Evolutionary conservation across 2,888 invertebrate species (phyloP), one percentile per base, ranked within the genome.

Genomic region (Ophioninae sp.): DNA sequence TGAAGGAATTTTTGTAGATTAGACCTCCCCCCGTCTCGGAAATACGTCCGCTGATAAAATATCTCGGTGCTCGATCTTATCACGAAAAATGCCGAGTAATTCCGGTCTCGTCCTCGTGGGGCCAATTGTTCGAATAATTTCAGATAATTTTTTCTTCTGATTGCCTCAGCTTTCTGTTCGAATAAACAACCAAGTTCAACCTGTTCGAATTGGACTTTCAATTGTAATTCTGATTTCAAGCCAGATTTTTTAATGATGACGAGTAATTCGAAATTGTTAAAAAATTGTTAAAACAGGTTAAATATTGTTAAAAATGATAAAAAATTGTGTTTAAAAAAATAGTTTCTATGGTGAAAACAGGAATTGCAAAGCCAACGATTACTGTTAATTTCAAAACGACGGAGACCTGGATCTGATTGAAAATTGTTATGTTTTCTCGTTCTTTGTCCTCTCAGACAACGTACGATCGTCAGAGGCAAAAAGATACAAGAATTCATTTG

Each of bases 81-180:
- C 83, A 20, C 69, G 13, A 39, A 21, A 70, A 61, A 70, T 67
- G 59, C 50, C 30, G 56, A 61, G 74, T 77, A 81, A 78, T 75
- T 74, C 50, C 74, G 70, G 56, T 79, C 62, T 56, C 56, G 64
- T 75, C 70, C 67, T 68, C 56, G 65, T 78, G 50, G n/a, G 73
- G 37, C 62, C 57, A 57, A 65, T 78, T 74, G 73, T 41, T 39
- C 13, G 77, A 6, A 10, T n/a, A 20, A 8, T 5, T 50, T 17
- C 17, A 1, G 50, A 50, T 50, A 50, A 50, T 13, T 0, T 50
- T 17, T 8, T 50, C 5, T 30, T 30, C n/a, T 41, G 64, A 81
- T 79, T 62, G 67, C 8, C 41, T 44, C 62, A 56, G 72, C 44
- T 75, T 74, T 39, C 56, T 21, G 13, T 65, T 41, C 20, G 61